Evolutionary conservation across 2,113 vertebrate species (phyloP).

Genomic region (Pseudopodoces humilis): DNA sequence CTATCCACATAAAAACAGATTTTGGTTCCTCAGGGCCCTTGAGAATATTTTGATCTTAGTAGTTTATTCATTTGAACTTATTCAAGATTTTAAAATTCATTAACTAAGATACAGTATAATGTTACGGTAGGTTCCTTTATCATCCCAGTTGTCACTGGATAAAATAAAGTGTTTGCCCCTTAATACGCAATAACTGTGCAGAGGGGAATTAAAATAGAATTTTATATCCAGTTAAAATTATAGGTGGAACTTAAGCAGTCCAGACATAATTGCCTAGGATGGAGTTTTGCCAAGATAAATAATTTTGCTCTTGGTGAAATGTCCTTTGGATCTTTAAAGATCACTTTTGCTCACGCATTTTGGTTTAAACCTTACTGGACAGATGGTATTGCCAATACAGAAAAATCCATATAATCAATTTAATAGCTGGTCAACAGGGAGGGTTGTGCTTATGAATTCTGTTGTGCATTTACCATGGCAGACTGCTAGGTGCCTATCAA

Average conservation of each 20-base stretch:
- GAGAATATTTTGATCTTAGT: background rate
- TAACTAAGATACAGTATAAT: background rate
- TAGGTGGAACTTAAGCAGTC: background rate
- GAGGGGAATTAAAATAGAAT: background rate
- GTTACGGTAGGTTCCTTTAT: background rate
- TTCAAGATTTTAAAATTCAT: background rate
- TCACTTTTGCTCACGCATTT: background rate
- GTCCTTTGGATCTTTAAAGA: background rate
- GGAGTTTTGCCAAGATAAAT: conserved; percentile 11
- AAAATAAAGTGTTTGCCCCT: background rate
- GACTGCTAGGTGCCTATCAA: background rate
- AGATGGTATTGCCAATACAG: background rate
- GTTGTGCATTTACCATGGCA: background rate
- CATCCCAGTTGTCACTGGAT: background rate
- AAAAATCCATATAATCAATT: background rate
- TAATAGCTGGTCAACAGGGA: background rate
- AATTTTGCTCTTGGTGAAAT: background rate
- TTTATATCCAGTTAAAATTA: conserved; percentile 5
- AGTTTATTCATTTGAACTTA: background rate
- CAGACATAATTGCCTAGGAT: background rate
- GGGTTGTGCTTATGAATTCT: background rate
- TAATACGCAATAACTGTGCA: background rate
- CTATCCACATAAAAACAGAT: background rate
- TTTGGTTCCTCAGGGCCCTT: background rate
- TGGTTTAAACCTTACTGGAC: background rate